Conservation (phyloP, 2,797 vertebrate genomes). For the Carapus acus region DNA sequence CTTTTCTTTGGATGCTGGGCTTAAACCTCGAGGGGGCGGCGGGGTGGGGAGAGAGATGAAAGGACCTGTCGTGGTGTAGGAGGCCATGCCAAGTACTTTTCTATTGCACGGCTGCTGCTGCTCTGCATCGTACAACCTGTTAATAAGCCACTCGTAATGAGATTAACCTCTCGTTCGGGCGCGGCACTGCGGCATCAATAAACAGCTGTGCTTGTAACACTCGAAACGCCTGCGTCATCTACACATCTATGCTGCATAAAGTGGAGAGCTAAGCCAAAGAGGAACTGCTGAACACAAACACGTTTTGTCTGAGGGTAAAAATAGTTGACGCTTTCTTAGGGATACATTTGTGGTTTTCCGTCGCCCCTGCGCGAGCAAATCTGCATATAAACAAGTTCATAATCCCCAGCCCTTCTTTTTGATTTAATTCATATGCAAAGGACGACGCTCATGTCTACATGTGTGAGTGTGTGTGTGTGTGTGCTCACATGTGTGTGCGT, state of each 20-base stretch:
- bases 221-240: slow-evolving; percentile 33
- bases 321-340: slow-evolving; percentile 48
- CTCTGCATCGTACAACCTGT: slow-evolving; percentile 22
- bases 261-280: slow-evolving; percentile 29
- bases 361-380: slow-evolving; percentile 38
- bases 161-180: slow-evolving; percentile 43
- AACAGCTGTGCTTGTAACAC: slow-evolving; percentile 25
- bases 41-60: slow-evolving; percentile 7
- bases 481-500: too few relatives aligned
- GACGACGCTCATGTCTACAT: slow-evolving; percentile 39
- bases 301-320: slow-evolving; percentile 45
- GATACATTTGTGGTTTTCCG: slow-evolving; percentile 49
- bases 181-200: slow-evolving; percentile 24
- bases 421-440: slow-evolving; percentile 46
- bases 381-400: slow-evolving; percentile 63
- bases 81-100: slow-evolving; percentile 32
- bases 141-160: slow-evolving; percentile 38
- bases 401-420: slow-evolving; percentile 40
- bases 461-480: slow-evolving; percentile 1
- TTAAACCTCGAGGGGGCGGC: slow-evolving; percentile 4
- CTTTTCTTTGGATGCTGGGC: slow-evolving; percentile 9
- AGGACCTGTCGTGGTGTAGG: slow-evolving; percentile 7
- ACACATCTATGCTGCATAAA: slow-evolving; percentile 38
- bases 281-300: slow-evolving; percentile 35
- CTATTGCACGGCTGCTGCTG: slow-evolving; percentile 10